Evolutionary conservation across 2,888 invertebrate genomes (phyloP).

Genomic region (Pachymerium ferrugineum): DNA sequence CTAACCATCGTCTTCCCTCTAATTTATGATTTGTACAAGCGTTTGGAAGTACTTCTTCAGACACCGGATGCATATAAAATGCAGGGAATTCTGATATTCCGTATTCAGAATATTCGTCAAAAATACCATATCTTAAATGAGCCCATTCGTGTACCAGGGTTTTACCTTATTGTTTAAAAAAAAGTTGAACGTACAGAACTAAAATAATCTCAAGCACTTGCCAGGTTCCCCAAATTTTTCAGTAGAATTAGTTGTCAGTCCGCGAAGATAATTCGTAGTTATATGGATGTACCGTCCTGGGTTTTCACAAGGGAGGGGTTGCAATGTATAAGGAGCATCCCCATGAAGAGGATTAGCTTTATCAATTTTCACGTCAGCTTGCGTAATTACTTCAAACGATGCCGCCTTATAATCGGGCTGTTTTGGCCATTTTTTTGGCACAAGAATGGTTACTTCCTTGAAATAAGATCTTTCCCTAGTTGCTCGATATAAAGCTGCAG

Average conservation of each 20-base stretch:
- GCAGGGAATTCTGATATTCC: conserved; percentile 37
- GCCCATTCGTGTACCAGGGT: conserved; percentile 43
- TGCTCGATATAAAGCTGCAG: conserved; percentile 55
- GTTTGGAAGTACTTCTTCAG: conserved; percentile 10
- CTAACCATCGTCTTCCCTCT: not conserved
- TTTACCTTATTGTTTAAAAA: conserved; percentile 30
- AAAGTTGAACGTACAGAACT: not conserved
- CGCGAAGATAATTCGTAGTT: conserved; percentile 41
- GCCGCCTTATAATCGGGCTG: conserved; percentile 49
- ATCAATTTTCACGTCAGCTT: conserved; percentile 53
- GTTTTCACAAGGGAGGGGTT: conserved; percentile 57
- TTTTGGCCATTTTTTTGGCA: conserved; percentile 58
- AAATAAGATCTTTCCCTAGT: conserved; percentile 56
- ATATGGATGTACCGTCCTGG: conserved; percentile 57
- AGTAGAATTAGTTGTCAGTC: conserved; percentile 39
- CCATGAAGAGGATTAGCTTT: conserved; percentile 53
- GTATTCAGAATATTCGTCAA: conserved; percentile 42
- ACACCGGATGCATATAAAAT: conserved; percentile 27
- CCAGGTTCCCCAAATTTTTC: conserved; percentile 39
- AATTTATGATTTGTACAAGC: conserved; percentile 1
- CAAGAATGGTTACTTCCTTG: conserved; percentile 55
- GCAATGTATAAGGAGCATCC: conserved; percentile 57
- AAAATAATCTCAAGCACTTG: not conserved
- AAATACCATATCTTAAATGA: conserved; percentile 42
- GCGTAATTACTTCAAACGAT: conserved; percentile 37